Base-by-base conservation (phyloP, 2,113 vertebrate species). In the Apeltes quadracus region DNA sequence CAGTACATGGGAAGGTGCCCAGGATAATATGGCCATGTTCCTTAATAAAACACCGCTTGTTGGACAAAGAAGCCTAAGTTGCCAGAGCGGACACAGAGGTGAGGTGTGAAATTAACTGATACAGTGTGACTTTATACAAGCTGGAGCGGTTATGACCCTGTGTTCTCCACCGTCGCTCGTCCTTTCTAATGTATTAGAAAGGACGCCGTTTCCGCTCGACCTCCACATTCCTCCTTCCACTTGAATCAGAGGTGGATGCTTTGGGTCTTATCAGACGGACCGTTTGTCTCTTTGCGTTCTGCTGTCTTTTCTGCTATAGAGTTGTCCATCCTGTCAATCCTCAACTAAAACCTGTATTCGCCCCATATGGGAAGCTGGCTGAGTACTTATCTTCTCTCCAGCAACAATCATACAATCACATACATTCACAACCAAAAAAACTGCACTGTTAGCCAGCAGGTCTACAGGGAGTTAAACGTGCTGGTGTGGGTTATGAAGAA, bases 61-160 rank as follows among this genome's bases (percentile, higher is more conserved):
- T 34, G 59, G 50, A 79, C 58, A 72, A 80, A 69, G 67, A 50
- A 62, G 54, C 61, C 16, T 29, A 36, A 53, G 58, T 64, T 56
- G 53, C 70, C 39, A 48, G 29, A 75, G 72, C 79, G 55, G 43
- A 77, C 70, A 53, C 61, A 69, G 78, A 81, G 83, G 83, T 36
- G 34, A 88, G 74, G 83, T 86, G 87, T 89, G 84, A 88, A 87
- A 87, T 87, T 51, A 87, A 78, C 68, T 80, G 54, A 87, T 78
- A 85, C 59, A 46, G 61, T 50, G 44, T 66, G 80, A 78, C 78
- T 82, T 75, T 39, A 64, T 76, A 79, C 67, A 75, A 73, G 72
- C 69, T 76, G 70, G 41, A 81, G 57, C 63, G 70, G 70, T 61
- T 54, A 46, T 65, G 59, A 81, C 72, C 72, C 48, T 68, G 63